phyloP scores from a whole-genome alignment of 2,888 invertebrate genomes.

The Seladonia tumulorum region DNA sequence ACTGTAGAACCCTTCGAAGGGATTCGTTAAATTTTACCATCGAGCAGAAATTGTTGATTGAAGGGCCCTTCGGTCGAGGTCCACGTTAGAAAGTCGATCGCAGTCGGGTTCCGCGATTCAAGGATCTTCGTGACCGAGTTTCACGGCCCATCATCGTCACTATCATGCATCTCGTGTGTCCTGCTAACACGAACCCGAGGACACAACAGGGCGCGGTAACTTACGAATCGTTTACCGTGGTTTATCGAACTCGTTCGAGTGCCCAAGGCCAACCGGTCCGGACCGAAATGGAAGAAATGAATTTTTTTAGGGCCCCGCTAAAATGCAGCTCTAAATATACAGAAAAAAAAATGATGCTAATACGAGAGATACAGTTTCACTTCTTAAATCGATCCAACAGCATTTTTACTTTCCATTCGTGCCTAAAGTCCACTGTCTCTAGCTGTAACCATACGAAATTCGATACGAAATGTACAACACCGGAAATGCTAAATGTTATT shows the following conservation, averaged over 20 bases:
- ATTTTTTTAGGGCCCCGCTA: too few species aligned
- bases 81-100: neutral
- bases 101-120: neutral
- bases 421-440: too few species aligned
- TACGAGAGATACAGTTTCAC: too few species aligned
- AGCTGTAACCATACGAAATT: neutral
- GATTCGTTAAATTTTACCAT: too few species aligned
- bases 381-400: neutral
- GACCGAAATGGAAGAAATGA: too few species aligned
- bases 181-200: neutral
- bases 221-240: conserved; percentile 2
- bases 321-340: too few species aligned
- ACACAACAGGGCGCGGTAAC: neutral
- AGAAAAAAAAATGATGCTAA: too few species aligned
- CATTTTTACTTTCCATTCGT: neutral
- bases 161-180: neutral
- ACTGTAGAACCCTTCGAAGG: too few species aligned
- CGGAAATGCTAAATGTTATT: neutral
- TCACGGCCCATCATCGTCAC: neutral
- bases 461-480: neutral
- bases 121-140: neutral
- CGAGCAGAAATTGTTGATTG: neutral
- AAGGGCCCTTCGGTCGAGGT: too few species aligned
- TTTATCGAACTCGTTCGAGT: neutral
- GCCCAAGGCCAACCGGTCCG: neutral